These are phyloP conservation scores for Acanthurus tractus DNA, from an alignment of 2,797 vertebrate genomes.

Conservation along the genomic window DNA sequence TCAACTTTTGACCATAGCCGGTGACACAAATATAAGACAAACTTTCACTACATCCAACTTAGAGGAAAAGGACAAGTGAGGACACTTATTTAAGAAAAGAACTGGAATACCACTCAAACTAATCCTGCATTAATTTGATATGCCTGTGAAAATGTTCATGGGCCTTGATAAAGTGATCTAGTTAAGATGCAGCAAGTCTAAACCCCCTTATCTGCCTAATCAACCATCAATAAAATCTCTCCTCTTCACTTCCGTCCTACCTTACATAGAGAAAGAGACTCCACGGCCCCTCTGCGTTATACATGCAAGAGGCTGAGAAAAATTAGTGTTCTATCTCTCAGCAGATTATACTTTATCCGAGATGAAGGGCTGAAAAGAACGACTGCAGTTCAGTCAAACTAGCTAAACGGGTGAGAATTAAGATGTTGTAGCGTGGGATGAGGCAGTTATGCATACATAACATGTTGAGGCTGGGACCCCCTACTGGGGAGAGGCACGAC, in stretches of 20 bases:
- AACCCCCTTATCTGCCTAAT: slow-evolving; percentile 51
- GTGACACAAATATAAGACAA: neutral
- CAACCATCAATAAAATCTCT: slow-evolving; percentile 63
- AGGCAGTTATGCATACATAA: slow-evolving; percentile 90
- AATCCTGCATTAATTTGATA: slow-evolving; percentile 39
- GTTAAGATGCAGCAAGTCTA: slow-evolving; percentile 60
- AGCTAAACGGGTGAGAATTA: slow-evolving; percentile 84
- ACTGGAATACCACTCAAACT: neutral
- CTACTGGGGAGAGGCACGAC: slow-evolving; percentile 91
- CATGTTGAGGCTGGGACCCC: slow-evolving; percentile 91
- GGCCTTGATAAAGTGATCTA: slow-evolving; percentile 56
- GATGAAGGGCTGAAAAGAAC: slow-evolving; percentile 69
- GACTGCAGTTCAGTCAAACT: slow-evolving; percentile 77
- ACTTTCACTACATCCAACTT: slow-evolving; percentile 2
- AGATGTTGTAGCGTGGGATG: slow-evolving; percentile 85
- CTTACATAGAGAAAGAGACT: slow-evolving; percentile 7
- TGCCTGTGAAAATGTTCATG: slow-evolving; percentile 34
- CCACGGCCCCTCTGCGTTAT: slow-evolving; percentile 4
- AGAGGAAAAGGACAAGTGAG: slow-evolving; percentile 1
- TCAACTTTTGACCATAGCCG: slow-evolving; percentile 15
- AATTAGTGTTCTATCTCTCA: slow-evolving; percentile 55
- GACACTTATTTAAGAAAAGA: neutral
- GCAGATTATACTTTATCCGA: slow-evolving; percentile 68
- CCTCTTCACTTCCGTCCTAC: slow-evolving; percentile 32
- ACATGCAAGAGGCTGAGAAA: slow-evolving; percentile 33